Evolutionary conservation across 2,797 vertebrate genomes (phyloP).

Genomic region (Pangasius larnaudii): DNA sequence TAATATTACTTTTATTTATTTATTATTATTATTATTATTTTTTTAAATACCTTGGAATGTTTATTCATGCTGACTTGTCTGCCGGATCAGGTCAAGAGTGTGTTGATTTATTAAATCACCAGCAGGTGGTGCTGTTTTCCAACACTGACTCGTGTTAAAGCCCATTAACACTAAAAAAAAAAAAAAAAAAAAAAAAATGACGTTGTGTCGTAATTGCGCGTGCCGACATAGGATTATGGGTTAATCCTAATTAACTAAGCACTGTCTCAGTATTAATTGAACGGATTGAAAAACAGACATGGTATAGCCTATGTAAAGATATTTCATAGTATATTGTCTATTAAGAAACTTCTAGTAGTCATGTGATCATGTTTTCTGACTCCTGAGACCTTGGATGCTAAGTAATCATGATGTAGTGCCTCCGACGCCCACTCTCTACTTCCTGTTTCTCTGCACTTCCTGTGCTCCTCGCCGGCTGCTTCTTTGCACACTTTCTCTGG

Average conservation of each 20-base stretch:
- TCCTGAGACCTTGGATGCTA: not conserved
- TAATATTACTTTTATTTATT: too few relatives aligned
- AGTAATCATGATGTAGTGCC: slow-evolving; percentile 14
- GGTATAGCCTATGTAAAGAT: not conserved
- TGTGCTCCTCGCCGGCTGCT: slow-evolving; percentile 12
- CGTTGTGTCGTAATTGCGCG: not conserved
- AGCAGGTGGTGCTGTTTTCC: slow-evolving; percentile 9
- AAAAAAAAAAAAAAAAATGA: too few relatives aligned
- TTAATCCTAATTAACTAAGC: not conserved
- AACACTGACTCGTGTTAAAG: not conserved
- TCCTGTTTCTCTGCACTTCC: slow-evolving; percentile 56
- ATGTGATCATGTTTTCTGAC: not conserved
- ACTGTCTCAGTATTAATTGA: not conserved
- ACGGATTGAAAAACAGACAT: not conserved
- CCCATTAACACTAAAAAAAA: not conserved
- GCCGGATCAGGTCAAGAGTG: not conserved
- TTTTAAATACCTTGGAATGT: not conserved
- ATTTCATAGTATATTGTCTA: not conserved
- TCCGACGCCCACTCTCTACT: slow-evolving; percentile 35
- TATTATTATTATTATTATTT: too few relatives aligned
- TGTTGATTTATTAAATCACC: not conserved
- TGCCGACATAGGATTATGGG: not conserved
- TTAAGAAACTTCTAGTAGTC: not conserved
- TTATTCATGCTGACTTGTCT: not conserved
- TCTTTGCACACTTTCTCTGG: slow-evolving; percentile 37